Conservation (phyloP, 1,140 invertebrate genomes). For the Limonius californicus region DNA sequence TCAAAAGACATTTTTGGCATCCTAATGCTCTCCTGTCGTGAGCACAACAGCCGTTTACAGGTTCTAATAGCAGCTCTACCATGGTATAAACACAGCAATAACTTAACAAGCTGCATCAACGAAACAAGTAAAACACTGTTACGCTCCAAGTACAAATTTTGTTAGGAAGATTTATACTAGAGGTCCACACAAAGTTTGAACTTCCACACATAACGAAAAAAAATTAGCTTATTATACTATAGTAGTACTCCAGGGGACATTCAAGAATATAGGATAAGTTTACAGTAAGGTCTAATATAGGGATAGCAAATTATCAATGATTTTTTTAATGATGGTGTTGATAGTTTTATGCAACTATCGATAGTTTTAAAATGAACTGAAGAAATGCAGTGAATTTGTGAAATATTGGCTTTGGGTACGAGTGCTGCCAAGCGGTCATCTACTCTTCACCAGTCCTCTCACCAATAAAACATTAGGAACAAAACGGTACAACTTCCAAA, state of each 20-base stretch:
- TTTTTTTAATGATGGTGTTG: too few relatives aligned
- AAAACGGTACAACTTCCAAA: too few relatives aligned
- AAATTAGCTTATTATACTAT: not conserved
- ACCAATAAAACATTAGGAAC: too few relatives aligned
- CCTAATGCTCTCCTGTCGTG: not conserved
- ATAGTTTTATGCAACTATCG: too few relatives aligned
- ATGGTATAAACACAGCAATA: not conserved
- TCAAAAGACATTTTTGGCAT: too few relatives aligned
- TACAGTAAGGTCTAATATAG: not conserved
- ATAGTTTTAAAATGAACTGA: too few relatives aligned
- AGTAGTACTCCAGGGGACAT: not conserved
- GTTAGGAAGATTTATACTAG: not conserved
- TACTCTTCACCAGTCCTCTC: too few relatives aligned
- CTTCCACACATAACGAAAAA: not conserved
- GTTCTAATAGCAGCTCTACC: not conserved
- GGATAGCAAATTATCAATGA: too few relatives aligned
- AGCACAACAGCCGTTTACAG: not conserved
- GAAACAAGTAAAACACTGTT: conserved; percentile 8
- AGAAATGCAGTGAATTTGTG: too few relatives aligned
- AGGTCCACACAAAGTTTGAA: conserved; percentile 11
- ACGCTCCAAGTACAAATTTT: conserved; percentile 13
- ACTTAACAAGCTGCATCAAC: not conserved
- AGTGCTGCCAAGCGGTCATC: too few relatives aligned
- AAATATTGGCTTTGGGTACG: too few relatives aligned
- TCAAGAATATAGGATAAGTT: not conserved